Conservation (phyloP, 2,113 vertebrate genomes). For the Genyomyrus donnyi region DNA sequence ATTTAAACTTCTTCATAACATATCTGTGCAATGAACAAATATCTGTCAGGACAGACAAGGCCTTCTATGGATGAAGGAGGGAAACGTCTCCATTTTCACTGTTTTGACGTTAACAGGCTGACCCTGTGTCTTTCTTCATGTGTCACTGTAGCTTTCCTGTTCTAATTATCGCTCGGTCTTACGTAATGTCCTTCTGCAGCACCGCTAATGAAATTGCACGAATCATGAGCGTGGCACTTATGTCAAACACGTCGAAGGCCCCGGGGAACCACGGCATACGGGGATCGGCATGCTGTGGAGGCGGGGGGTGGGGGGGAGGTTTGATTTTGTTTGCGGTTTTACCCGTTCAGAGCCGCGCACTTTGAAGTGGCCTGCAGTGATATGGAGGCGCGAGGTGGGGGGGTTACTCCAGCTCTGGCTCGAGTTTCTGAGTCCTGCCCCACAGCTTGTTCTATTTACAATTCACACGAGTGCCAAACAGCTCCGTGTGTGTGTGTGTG, state of each 20-base stretch:
- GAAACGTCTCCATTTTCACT: neutral
- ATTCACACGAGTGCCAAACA: neutral
- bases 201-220: neutral
- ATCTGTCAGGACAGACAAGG: neutral
- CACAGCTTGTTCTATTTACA: conserved; percentile 10
- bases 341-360: neutral
- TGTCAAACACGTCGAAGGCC: neutral
- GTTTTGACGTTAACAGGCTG: neutral
- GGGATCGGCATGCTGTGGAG: neutral
- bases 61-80: neutral
- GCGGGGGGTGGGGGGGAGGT: neutral
- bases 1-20: neutral
- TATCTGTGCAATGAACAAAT: neutral
- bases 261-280: neutral
- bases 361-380: conserved; percentile 5
- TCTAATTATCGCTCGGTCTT: neutral
- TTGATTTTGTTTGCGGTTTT: neutral
- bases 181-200: neutral
- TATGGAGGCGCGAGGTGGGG: neutral
- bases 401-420: neutral
- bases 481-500: neutral
- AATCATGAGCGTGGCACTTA: neutral
- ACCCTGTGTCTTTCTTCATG: neutral
- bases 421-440: neutral
- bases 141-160: neutral